Base-by-base conservation (phyloP, 2,888 invertebrate genomes). In the Nephrocerus scutellatus region DNA sequence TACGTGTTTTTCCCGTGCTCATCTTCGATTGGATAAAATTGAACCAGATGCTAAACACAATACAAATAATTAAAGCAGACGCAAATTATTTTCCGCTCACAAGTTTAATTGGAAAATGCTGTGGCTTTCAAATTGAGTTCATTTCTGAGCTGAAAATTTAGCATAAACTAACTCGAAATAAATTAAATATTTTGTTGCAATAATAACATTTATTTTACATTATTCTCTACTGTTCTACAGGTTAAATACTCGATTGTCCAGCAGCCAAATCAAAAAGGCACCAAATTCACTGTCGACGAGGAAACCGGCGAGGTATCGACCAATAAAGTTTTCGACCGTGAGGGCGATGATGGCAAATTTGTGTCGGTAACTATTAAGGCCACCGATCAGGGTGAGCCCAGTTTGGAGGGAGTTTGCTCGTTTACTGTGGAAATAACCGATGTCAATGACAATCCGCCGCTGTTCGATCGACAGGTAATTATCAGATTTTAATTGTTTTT, bases 371-470 rank as follows among this genome's bases (percentile, higher is more conserved):
- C 95, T 0, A 90, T 96, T 0, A 95, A 96, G 71, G 98, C 96
- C 5, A 93, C 93, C 1, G 98, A 98, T 76, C 89, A 95, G 64
- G 98, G 96, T n/a, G 91, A 91, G 65, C 95, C 96, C 2, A 91
- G 92, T 0, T 70, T 98, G 51, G 96, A 96, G 70, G 95, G 96
- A 18, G 95, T 96, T 50, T 98, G 98, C 69, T 96, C 96, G 6
- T 97, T 98, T 66, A 93, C 92, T 12, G 95, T 95, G 30, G 93
- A 93, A 73, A 92, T 97, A 36, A 91, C 91, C 2, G 97, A 97
- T 67, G 90, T 93, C 29, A 98, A 97, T 62, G 97, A 97, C 66
- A 96, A 96, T 70, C 91, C 92, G 6, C 92, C 92, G 7, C 71
- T 92, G 35, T 93, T 93, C 68, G 92, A 92, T 72, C 77, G 92